Conservation (phyloP, 2,888 invertebrate species). For the Dichetophora obliterata region DNA sequence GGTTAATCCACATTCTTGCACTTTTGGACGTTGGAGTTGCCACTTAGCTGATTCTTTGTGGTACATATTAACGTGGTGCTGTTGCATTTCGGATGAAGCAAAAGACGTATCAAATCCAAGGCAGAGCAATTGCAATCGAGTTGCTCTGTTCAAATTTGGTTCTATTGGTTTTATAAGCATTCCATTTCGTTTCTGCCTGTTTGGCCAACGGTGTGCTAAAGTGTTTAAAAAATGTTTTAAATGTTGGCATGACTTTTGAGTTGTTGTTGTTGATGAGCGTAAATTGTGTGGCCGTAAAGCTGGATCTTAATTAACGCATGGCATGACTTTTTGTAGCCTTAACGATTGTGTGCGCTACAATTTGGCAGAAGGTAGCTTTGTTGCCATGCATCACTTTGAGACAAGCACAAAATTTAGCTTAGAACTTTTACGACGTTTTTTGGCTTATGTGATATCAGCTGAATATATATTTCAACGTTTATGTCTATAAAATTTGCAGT, state of each 20-base stretch:
- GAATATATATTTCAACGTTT: too few species aligned
- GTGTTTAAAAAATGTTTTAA: neutral
- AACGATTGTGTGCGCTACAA: too few species aligned
- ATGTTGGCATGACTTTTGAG: conserved; percentile 33
- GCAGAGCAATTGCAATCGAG: neutral
- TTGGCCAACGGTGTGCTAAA: neutral
- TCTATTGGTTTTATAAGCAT: conserved; percentile 5
- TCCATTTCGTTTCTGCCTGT: neutral
- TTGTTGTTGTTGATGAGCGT: conserved; percentile 42
- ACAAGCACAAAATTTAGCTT: too few species aligned
- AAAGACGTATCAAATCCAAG: neutral
- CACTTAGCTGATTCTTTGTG: neutral
- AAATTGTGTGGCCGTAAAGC: too few species aligned
- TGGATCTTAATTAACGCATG: too few species aligned
- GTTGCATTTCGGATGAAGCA: conserved; percentile 4
- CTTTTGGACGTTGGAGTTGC: conserved; percentile 4
- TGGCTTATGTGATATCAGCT: too few species aligned
- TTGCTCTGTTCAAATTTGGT: neutral
- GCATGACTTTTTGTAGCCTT: too few species aligned
- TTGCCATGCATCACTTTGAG: too few species aligned
- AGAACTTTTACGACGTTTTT: too few species aligned
- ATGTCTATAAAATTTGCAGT: too few species aligned
- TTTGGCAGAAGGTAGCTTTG: too few species aligned
- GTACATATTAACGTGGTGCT: neutral
- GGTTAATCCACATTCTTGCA: conserved; percentile 44